These are phyloP conservation scores for Bombus waltoni DNA, from an alignment of 1,140 invertebrate genomes.

Conservation along the genomic window DNA sequence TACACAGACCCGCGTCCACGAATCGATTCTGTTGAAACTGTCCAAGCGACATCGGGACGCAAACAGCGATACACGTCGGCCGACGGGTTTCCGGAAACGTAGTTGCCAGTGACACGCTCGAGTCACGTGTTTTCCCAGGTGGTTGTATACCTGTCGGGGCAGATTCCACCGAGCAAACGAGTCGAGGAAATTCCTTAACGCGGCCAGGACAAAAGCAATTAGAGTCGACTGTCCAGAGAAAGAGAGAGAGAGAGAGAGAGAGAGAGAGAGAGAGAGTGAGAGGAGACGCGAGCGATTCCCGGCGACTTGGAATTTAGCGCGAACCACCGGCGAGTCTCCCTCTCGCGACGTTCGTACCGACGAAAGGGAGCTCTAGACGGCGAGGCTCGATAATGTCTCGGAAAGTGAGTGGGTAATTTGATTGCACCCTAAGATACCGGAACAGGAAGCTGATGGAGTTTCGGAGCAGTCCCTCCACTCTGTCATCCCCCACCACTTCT, in stretches of 20 bases:
- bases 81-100: not conserved
- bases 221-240: conserved; percentile 34
- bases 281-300: conserved; percentile 1
- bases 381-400: conserved; percentile 65
- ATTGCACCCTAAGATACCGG: conserved; percentile 65
- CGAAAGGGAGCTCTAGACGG: conserved; percentile 30
- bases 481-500: conserved; percentile 13
- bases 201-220: conserved; percentile 50
- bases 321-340: conserved; percentile 11
- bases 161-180: conserved; percentile 1
- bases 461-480: conserved; percentile 47
- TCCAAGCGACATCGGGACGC: not conserved
- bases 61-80: not conserved
- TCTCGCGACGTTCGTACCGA: not conserved
- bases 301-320: conserved; percentile 6
- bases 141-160: conserved; percentile 3
- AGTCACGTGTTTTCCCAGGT: conserved; percentile 29
- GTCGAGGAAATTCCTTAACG: conserved; percentile 34
- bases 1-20: not conserved
- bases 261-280: not conserved
- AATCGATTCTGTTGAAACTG: not conserved
- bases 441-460: conserved; percentile 70
- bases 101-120: not conserved
- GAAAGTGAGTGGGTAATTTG: conserved; percentile 68
- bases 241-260: not conserved